These are phyloP conservation scores for Neostethus bicornis DNA, from an alignment of 2,797 vertebrate species.

Conservation along the genomic window DNA sequence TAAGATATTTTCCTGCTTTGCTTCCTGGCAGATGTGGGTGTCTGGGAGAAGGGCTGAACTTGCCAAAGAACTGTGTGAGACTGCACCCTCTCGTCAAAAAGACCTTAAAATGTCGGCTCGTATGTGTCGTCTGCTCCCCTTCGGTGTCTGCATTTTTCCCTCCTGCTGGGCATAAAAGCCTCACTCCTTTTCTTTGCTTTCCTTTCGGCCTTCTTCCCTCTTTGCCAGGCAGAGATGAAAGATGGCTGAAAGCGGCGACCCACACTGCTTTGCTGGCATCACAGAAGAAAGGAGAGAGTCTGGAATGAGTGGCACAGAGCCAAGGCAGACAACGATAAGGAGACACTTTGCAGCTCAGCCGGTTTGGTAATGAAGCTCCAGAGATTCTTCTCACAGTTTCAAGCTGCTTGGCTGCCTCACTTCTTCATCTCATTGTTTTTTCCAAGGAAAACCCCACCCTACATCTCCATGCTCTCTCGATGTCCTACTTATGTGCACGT, in stretches of 20 bases:
- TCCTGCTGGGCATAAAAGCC: slow-evolving; percentile 42
- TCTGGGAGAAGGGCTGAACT: slow-evolving; percentile 29
- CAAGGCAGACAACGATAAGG: slow-evolving; percentile 26
- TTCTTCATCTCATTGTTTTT: slow-evolving; percentile 14
- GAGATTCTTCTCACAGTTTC: slow-evolving; percentile 48
- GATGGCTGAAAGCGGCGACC: slow-evolving; percentile 62
- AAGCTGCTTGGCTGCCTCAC: slow-evolving; percentile 39
- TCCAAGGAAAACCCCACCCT: slow-evolving; percentile 17
- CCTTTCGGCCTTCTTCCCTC: slow-evolving; percentile 23
- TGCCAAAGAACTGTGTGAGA: slow-evolving; percentile 34
- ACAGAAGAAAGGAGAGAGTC: slow-evolving; percentile 52
- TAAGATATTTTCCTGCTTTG: slow-evolving; percentile 24
- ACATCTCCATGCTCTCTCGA: slow-evolving; percentile 36
- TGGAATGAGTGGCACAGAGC: slow-evolving; percentile 10
- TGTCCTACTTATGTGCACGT: slow-evolving; percentile 22
- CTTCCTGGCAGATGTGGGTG: slow-evolving; percentile 42
- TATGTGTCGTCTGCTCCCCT: slow-evolving; percentile 18
- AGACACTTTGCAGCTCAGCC: slow-evolving; percentile 47
- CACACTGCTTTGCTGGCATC: slow-evolving; percentile 41
- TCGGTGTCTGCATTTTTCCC: slow-evolving; percentile 26
- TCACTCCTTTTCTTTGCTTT: slow-evolving; percentile 25
- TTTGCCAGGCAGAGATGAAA: slow-evolving; percentile 49
- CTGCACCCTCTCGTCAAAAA: slow-evolving; percentile 40
- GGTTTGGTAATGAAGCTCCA: slow-evolving; percentile 64
- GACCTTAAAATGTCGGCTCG: slow-evolving; percentile 49